These are phyloP conservation scores for Lymantria monacha DNA, from an alignment of 2,888 invertebrate species.

Conservation along the genomic window DNA sequence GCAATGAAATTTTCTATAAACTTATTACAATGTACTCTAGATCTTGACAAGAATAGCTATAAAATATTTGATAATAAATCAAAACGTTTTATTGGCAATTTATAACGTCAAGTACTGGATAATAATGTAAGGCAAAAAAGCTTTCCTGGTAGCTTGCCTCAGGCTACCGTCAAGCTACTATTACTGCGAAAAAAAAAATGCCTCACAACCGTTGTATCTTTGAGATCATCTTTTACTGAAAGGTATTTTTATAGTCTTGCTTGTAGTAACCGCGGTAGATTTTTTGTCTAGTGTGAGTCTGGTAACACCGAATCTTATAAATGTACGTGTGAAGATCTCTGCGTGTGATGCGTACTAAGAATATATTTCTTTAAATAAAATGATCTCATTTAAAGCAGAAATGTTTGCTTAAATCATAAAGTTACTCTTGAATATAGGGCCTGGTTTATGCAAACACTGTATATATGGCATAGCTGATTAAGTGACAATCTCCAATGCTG, in stretches of 20 bases:
- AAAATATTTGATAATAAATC: background rate
- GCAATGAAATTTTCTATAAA: too few relatives aligned
- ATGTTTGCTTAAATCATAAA: background rate
- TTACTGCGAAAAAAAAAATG: constrained; percentile 20
- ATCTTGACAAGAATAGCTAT: too few relatives aligned
- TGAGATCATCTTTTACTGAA: constrained; percentile 16
- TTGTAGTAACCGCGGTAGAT: constrained; percentile 10
- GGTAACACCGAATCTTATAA: constrained; percentile 6
- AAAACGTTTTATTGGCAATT: background rate
- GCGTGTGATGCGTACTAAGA: constrained; percentile 29
- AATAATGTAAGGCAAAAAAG: constrained; percentile 7
- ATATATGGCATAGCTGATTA: too few relatives aligned
- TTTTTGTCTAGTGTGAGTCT: constrained; percentile 31
- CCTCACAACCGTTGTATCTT: constrained; percentile 19
- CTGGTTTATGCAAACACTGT: too few relatives aligned
- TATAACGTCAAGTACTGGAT: background rate
- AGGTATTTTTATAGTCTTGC: constrained; percentile 14
- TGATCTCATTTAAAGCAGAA: background rate
- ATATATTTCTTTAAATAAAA: constrained; percentile 1
- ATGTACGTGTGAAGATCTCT: constrained; percentile 25
- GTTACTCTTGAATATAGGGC: too few relatives aligned
- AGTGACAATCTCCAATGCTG: too few relatives aligned
- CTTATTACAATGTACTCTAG: too few relatives aligned
- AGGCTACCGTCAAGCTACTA: constrained; percentile 27
- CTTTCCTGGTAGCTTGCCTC: constrained; percentile 9